Evolutionary conservation across 2,888 invertebrate genomes (phyloP).

Genomic region (Dynastes grantii): DNA sequence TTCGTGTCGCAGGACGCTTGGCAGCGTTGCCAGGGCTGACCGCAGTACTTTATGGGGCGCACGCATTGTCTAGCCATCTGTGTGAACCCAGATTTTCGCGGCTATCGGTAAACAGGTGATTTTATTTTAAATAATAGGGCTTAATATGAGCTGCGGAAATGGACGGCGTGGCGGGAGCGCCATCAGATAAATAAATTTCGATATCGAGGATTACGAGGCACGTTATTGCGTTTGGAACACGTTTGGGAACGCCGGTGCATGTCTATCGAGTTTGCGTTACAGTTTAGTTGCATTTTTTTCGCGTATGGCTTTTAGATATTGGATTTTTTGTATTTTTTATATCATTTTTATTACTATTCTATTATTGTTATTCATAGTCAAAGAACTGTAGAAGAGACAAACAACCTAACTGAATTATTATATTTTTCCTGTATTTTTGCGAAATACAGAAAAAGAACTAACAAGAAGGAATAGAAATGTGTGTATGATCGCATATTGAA

Average conservation of each 20-base stretch:
- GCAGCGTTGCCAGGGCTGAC: constrained; percentile 57
- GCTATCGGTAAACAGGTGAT: constrained; percentile 52
- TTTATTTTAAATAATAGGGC: constrained; percentile 48
- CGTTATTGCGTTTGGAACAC: background rate
- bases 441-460: too few species aligned
- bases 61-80: constrained; percentile 57
- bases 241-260: background rate
- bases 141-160: constrained; percentile 6
- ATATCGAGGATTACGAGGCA: background rate
- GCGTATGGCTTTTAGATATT: too few species aligned
- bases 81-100: constrained; percentile 56
- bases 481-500: too few species aligned
- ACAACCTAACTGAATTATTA: too few species aligned
- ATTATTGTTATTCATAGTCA: too few species aligned
- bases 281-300: too few species aligned
- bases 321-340: too few species aligned
- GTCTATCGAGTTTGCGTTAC: too few species aligned
- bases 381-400: too few species aligned
- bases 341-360: too few species aligned
- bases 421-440: too few species aligned
- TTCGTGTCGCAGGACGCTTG: constrained; percentile 55
- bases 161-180: background rate
- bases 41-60: constrained; percentile 58
- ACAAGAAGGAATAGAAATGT: too few species aligned
- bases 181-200: background rate